Evolutionary conservation across 2,888 invertebrate genomes (phyloP).

Genomic region (Thereva unica): DNA sequence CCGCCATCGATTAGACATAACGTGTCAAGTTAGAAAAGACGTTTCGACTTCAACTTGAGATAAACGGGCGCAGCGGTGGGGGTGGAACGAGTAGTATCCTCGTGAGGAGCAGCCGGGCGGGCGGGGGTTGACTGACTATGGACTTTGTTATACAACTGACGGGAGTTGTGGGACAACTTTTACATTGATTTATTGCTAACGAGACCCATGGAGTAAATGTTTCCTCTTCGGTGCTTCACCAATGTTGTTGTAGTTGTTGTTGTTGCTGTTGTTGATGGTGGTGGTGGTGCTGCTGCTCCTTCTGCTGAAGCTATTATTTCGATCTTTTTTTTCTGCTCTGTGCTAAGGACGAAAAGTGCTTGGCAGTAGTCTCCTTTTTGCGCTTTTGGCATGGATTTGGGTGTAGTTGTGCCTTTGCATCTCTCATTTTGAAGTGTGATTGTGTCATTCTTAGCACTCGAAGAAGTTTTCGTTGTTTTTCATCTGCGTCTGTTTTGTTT

Average conservation of each 20-base stretch:
- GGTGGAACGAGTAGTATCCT: background rate
- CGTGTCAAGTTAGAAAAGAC: conserved; percentile 27
- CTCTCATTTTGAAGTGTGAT: conserved; percentile 19
- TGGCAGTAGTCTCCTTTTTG: background rate
- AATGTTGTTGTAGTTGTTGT: too few species aligned
- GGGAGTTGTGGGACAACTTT: conserved; percentile 3
- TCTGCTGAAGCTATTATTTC: conserved; percentile 2
- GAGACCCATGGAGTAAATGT: conserved; percentile 17
- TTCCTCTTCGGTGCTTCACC: too few species aligned
- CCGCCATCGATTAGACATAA: conserved; percentile 42
- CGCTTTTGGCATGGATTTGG: conserved; percentile 1
- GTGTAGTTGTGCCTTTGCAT: conserved; percentile 9
- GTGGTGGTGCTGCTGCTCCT: background rate
- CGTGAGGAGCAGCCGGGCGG: background rate
- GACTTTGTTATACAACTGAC: conserved; percentile 12
- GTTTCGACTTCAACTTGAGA: background rate
- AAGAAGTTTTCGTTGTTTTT: background rate
- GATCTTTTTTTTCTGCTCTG: background rate
- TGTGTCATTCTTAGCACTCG: conserved; percentile 24
- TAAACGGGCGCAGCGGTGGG: background rate
- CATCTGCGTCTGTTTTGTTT: conserved; percentile 1
- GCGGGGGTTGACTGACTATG: conserved; percentile 13
- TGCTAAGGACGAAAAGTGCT: background rate
- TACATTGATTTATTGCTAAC: conserved; percentile 29
- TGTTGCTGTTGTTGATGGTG: too few species aligned